These are phyloP conservation scores for Xestia rhomboidea DNA, from an alignment of 2,888 invertebrate genomes.

Conservation along the genomic window DNA sequence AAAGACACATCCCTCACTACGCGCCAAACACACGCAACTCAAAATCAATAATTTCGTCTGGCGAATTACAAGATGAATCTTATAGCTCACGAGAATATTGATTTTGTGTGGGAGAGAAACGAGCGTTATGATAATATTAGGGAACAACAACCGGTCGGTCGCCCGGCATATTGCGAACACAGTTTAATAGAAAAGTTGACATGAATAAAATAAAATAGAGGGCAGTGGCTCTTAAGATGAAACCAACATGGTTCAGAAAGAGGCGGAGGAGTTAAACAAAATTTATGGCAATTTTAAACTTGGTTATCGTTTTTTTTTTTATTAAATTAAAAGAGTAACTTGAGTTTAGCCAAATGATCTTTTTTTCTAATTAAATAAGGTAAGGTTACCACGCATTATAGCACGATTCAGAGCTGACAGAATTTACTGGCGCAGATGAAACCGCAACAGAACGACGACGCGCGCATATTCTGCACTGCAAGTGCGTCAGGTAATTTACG, in stretches of 20 bases:
- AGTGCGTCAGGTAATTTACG: not conserved
- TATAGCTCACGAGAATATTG: not conserved
- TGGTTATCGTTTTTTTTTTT: too few species aligned
- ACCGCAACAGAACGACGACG: not conserved
- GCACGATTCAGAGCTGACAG: not conserved
- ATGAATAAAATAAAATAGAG: not conserved
- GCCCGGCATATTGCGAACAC: not conserved
- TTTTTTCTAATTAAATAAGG: not conserved
- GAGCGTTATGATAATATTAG: not conserved
- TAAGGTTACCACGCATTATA: not conserved
- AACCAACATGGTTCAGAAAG: not conserved
- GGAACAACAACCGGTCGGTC: not conserved
- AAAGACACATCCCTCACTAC: not conserved
- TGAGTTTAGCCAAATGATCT: not conserved
- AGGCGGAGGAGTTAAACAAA: too few species aligned
- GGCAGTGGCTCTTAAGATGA: not conserved
- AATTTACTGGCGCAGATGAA: not conserved
- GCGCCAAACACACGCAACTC: not conserved
- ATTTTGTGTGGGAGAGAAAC: not conserved
- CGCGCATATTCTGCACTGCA: constrained; percentile 9
- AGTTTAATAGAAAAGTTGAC: not conserved
- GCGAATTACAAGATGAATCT: not conserved
- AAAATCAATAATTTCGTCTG: constrained; percentile 30
- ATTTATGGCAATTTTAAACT: too few species aligned
- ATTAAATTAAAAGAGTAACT: not conserved